Percentiles rank a stretch among this genome's conserved stretches.
Conservation (phyloP, 2,888 invertebrate species). For the Tetropium fuscum region DNA sequence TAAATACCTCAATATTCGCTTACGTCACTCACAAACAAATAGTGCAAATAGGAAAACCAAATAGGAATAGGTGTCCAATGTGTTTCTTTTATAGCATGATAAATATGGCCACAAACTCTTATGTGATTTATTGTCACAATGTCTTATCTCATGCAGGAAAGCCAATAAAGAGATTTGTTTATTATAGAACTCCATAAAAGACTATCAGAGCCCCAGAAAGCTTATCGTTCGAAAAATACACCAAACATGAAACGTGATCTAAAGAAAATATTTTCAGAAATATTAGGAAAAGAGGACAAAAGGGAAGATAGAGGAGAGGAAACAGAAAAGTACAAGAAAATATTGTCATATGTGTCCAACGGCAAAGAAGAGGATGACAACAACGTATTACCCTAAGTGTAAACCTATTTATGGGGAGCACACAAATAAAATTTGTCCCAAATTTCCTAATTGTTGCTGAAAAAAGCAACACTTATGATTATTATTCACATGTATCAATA, state of each 20-base stretch:
- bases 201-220: neutral
- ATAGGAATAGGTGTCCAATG: neutral
- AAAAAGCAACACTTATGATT: no score
- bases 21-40: neutral
- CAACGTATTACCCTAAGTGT: no score
- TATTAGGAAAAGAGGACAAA: neutral
- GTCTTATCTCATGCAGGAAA: neutral
- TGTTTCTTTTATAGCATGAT: neutral
- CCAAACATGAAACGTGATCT: neutral
- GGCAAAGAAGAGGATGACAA: no score
- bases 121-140: neutral
- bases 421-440: neutral
- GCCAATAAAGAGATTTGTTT: neutral
- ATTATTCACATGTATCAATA: no score
- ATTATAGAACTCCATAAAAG: neutral
- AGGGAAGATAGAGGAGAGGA: neutral
- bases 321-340: neutral
- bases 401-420: neutral
- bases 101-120: neutral
- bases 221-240: slow-evolving; percentile 1
- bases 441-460: no score
- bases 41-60: neutral
- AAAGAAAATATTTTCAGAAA: neutral
- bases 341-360: neutral
- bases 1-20: neutral